Percentiles rank a stretch among this genome's conserved stretches.
phyloP scores from a whole-genome alignment of 2,888 invertebrate genomes.

The Caenorhabditis sulstoni region DNA sequence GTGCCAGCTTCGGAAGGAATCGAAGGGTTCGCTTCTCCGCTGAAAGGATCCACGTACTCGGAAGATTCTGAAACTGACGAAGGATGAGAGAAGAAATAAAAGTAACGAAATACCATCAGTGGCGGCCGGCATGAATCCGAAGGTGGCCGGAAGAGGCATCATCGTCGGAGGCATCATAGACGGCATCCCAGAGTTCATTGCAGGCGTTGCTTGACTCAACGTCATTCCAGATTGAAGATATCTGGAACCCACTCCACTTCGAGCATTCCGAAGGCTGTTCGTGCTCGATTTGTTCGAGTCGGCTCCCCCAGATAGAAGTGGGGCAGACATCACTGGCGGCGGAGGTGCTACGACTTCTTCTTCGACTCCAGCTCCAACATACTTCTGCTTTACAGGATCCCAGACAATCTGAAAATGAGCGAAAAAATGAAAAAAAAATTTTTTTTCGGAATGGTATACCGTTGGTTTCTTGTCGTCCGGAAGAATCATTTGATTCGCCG shows the following conservation, averaged over 20 bases:
- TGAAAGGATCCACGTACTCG: conserved; percentile 65
- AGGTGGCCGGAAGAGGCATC: conserved; percentile 43
- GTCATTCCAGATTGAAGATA: conserved; percentile 52
- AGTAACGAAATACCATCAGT: conserved; percentile 16
- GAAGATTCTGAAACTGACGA: conserved; percentile 55
- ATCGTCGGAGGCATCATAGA: conserved; percentile 45
- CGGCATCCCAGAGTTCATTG: conserved; percentile 27
- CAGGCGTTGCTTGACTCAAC: conserved; percentile 25
- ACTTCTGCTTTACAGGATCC: conserved; percentile 67
- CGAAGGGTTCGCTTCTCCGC: conserved; percentile 58
- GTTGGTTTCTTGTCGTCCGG: conserved; percentile 75
- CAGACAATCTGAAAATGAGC: conserved; percentile 75
- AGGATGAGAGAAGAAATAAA: not conserved
- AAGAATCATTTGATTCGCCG: conserved; percentile 74
- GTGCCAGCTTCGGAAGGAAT: conserved; percentile 9
- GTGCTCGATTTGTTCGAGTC: conserved; percentile 57
- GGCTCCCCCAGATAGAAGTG: conserved; percentile 36
- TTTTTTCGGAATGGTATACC: no score
- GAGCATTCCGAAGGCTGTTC: conserved; percentile 57
- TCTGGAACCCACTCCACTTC: conserved; percentile 61
- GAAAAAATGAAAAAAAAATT: not conserved
- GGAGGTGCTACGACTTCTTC: conserved; percentile 67
- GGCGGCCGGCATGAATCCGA: conserved; percentile 50
- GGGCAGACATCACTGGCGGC: conserved; percentile 61
- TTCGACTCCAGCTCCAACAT: conserved; percentile 75